phyloP scores from a whole-genome alignment of 2,113 vertebrate species.

The Leptobrachium ailaonicum region DNA sequence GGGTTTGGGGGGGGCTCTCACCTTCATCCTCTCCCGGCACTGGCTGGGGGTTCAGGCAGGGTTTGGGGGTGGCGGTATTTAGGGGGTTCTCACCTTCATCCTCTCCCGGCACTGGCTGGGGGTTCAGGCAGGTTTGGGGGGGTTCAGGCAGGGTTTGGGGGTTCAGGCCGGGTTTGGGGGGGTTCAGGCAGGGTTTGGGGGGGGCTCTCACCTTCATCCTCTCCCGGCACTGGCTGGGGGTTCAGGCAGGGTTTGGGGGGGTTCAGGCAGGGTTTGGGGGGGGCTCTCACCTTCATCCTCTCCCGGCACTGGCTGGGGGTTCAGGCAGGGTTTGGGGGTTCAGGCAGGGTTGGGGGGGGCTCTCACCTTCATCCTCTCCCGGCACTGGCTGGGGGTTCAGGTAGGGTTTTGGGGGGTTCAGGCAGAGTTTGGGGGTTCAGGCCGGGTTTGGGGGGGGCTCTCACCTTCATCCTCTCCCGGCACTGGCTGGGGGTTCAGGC shows the following conservation, averaged over 20 bases:
- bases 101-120: constrained; percentile 55
- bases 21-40: constrained; percentile 83
- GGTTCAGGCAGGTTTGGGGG: background rate
- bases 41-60: background rate
- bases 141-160: too few species aligned
- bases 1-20: constrained; percentile 54
- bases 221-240: constrained; percentile 1
- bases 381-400: background rate
- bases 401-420: background rate
- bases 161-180: too few species aligned
- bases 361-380: constrained; percentile 88
- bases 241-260: background rate
- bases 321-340: background rate
- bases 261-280: background rate
- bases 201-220: constrained; percentile 87
- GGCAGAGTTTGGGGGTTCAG: constrained; percentile 67
- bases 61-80: constrained; percentile 25
- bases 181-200: constrained; percentile 82
- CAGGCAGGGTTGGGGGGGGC: background rate
- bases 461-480: constrained; percentile 88
- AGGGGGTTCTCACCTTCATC: constrained; percentile 84
- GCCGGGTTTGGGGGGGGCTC: constrained; percentile 55
- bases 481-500: background rate
- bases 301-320: background rate
- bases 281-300: constrained; percentile 88